A percentile compares a stretch with the other conserved stretches of the same genome.
Evolutionary conservation across 1,140 invertebrate genomes (phyloP).

Genomic region (Spodoptera frugiperda): DNA sequence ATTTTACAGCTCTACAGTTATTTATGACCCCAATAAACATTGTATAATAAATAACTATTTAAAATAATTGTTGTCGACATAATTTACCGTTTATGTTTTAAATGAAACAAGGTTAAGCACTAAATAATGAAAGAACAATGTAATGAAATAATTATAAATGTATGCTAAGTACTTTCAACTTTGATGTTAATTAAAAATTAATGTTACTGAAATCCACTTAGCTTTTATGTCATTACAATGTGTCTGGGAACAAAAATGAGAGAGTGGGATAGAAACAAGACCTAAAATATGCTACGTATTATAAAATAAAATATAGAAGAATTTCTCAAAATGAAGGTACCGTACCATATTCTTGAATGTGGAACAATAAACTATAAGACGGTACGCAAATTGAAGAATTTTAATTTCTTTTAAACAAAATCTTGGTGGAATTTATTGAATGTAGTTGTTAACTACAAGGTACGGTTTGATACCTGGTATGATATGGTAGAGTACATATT

Average conservation of each 20-base stretch:
- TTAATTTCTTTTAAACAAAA: too few relatives aligned
- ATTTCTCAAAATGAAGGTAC: too few relatives aligned
- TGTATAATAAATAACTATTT: neutral
- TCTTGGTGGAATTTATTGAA: too few relatives aligned
- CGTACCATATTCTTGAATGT: too few relatives aligned
- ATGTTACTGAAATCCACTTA: slow-evolving; percentile 1
- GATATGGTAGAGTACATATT: too few relatives aligned
- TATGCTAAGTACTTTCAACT: neutral
- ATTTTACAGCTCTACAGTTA: neutral
- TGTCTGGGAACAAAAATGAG: neutral
- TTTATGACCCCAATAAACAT: neutral
- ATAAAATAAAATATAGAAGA: too few relatives aligned
- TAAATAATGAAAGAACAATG: neutral
- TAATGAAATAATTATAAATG: neutral
- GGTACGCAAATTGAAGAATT: too few relatives aligned
- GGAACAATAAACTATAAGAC: too few relatives aligned
- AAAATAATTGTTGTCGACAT: neutral
- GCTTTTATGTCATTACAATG: neutral
- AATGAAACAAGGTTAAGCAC: neutral
- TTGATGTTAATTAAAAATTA: slow-evolving; percentile 22
- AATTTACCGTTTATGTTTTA: too few relatives aligned
- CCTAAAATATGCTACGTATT: slow-evolving; percentile 30
- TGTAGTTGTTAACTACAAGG: too few relatives aligned
- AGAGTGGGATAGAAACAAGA: slow-evolving; percentile 13
- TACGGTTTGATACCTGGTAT: too few relatives aligned